Percentiles rank a stretch among this genome's conserved stretches.
phyloP scores from a whole-genome alignment of 30 jellyfish, hydroid and myxozoan genomes.

The Cassiopea xamachana region DNA sequence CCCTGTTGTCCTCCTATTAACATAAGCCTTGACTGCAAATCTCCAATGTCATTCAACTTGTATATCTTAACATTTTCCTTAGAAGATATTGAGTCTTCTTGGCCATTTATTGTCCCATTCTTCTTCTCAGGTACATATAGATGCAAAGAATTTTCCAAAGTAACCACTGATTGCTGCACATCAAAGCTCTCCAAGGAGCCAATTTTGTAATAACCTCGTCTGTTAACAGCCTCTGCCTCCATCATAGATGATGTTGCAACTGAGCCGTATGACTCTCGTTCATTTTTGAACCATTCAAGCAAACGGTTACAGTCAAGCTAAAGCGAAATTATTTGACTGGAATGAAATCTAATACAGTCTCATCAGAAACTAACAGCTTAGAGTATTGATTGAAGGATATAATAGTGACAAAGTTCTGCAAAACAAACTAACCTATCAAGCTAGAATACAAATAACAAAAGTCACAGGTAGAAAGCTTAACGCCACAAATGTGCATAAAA shows the following conservation, averaged over 20 bases:
- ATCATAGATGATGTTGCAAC: constrained; percentile 72
- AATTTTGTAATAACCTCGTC: constrained; percentile 64
- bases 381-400: no score
- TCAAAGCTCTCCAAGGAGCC: constrained; percentile 39
- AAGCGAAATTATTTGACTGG: not conserved
- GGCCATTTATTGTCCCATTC: constrained; percentile 1
- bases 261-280: constrained; percentile 79
- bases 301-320: constrained; percentile 67
- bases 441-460: no score
- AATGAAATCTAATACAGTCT: not conserved
- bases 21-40: constrained; percentile 77
- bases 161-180: constrained; percentile 9
- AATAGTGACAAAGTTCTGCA: no score
- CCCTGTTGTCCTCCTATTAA: constrained; percentile 70
- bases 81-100: not conserved
- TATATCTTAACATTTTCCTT: constrained; percentile 28
- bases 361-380: no score
- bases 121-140: constrained; percentile 48
- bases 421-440: no score
- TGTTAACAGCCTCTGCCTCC: constrained; percentile 82
- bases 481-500: no score
- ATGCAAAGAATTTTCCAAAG: constrained; percentile 24
- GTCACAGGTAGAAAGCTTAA: no score
- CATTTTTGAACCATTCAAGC: constrained; percentile 81
- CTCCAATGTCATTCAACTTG: constrained; percentile 64